Percentiles rank a stretch among this genome's conserved stretches.
phyloP scores from a whole-genome alignment of 2,888 invertebrate species.

The Phytoseiulus persimilis region DNA sequence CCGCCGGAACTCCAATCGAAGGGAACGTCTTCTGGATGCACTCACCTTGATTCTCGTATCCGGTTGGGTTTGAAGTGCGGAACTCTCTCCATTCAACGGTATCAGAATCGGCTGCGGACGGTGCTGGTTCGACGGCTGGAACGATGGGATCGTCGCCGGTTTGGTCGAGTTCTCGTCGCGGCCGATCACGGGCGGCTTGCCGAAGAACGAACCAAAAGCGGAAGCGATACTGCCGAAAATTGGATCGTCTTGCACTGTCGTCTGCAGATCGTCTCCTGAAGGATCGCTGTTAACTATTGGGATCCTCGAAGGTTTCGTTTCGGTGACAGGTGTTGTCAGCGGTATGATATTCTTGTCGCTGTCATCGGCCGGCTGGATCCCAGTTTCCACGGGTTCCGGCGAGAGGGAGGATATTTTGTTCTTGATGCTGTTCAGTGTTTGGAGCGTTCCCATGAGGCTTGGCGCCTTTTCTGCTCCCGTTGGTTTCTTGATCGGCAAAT shows the following conservation, averaged over 20 bases:
- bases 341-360: not conserved
- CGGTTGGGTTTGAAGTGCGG: too few species aligned
- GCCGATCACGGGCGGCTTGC: constrained; percentile 11
- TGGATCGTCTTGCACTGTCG: constrained; percentile 13
- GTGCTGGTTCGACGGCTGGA: not conserved
- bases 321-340: not conserved
- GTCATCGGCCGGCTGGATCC: not conserved
- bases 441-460: not conserved
- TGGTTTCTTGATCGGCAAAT: not conserved
- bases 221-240: constrained; percentile 26
- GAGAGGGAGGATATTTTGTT: not conserved
- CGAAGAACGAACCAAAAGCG: constrained; percentile 32
- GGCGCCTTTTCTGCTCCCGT: not conserved
- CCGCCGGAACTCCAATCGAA: too few species aligned
- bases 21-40: too few species aligned
- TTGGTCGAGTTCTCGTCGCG: not conserved
- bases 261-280: not conserved
- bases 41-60: too few species aligned
- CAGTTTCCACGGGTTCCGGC: not conserved
- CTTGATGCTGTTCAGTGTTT: constrained; percentile 9
- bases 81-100: not conserved
- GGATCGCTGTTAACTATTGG: not conserved
- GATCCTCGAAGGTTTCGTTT: not conserved
- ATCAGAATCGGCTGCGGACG: constrained; percentile 16
- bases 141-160: not conserved